These are phyloP conservation scores for Ictalurus punctatus DNA, from an alignment of 2,113 vertebrate genomes.

Conservation along the genomic window DNA sequence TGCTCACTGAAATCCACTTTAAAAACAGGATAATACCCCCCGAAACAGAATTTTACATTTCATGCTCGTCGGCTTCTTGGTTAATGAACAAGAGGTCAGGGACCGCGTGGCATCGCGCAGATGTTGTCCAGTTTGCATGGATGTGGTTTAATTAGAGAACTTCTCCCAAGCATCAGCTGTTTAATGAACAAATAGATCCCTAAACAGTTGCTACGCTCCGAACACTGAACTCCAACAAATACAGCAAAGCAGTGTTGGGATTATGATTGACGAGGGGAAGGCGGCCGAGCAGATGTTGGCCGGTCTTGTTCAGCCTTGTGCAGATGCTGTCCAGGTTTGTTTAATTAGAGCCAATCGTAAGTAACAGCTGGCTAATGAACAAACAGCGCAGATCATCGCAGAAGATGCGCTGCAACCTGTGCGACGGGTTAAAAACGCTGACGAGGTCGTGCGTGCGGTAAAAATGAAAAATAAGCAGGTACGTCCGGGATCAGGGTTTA, in stretches of 20 bases:
- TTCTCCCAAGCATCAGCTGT: conserved; percentile 31
- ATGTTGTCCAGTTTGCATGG: conserved; percentile 24
- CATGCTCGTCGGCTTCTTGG: neutral
- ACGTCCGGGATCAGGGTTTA: neutral
- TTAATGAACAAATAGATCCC: conserved; percentile 30
- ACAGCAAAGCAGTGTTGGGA: neutral
- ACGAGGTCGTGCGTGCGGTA: neutral
- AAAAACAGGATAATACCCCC: neutral
- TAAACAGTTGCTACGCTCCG: neutral
- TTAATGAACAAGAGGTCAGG: conserved; percentile 11
- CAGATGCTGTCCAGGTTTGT: conserved; percentile 39
- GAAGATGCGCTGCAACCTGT: neutral
- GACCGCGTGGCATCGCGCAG: conserved; percentile 13
- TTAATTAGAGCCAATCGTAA: conserved; percentile 40
- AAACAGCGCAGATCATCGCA: neutral
- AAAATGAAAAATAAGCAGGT: neutral
- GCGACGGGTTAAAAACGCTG: neutral
- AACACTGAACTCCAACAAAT: neutral
- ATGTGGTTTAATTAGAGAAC: conserved; percentile 28
- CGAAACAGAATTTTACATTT: neutral
- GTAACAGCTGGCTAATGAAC: conserved; percentile 43
- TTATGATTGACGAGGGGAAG: conserved; percentile 25
- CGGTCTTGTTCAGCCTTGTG: neutral
- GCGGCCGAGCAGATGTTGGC: conserved; percentile 8
- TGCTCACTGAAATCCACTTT: neutral